These are phyloP conservation scores for Rhinatrema bivittatum DNA, from an alignment of 2,797 vertebrate genomes.

Conservation along the genomic window DNA sequence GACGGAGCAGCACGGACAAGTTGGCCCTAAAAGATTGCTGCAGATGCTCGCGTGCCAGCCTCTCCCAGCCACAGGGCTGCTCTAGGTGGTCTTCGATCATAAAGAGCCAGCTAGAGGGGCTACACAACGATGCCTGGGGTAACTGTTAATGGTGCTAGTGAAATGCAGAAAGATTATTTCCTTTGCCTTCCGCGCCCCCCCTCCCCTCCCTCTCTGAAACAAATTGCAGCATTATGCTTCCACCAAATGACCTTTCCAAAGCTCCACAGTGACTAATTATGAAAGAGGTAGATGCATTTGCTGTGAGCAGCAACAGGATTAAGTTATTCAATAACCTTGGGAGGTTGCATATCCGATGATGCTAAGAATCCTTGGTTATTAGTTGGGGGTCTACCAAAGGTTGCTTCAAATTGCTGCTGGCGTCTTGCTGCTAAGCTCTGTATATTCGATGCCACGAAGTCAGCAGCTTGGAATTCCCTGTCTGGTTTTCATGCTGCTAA, in stretches of 20 bases:
- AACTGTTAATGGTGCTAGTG: conserved; percentile 35
- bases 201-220: conserved; percentile 24
- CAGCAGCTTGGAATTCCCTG: conserved; percentile 48
- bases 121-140: conserved; percentile 12
- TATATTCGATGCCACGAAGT: conserved; percentile 43
- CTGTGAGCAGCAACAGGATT: conserved; percentile 45
- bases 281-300: conserved; percentile 33
- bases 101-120: neutral
- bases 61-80: neutral
- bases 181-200: conserved; percentile 27
- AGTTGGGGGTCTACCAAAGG: conserved; percentile 24
- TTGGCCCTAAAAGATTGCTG: conserved; percentile 12
- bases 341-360: conserved; percentile 29
- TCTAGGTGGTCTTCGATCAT: conserved; percentile 2
- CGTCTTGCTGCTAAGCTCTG: conserved; percentile 39
- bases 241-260: conserved; percentile 49
- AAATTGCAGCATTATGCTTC: conserved; percentile 48
- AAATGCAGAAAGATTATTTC: conserved; percentile 38
- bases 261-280: conserved; percentile 60
- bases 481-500: conserved; percentile 34
- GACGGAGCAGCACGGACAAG: neutral
- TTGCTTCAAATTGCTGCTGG: conserved; percentile 42
- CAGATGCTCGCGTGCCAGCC: conserved; percentile 17
- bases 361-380: conserved; percentile 38
- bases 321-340: conserved; percentile 53